Conservation (phyloP, 2,888 invertebrate species). For the Pseudococcus jackbeardsleyi region DNA sequence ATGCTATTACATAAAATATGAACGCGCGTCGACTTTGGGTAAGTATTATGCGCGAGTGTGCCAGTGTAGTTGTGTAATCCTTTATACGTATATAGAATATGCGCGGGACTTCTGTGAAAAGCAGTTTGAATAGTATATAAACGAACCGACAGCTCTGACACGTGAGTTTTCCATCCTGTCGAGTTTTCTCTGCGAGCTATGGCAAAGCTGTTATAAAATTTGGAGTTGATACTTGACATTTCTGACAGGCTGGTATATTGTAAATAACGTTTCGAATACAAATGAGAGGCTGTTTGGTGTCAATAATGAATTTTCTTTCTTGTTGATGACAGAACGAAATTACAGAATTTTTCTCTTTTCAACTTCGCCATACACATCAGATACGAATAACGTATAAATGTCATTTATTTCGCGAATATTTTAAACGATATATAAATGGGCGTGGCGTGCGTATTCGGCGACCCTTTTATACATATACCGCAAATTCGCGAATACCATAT, state of each 20-base stretch:
- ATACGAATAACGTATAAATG: conserved; percentile 39
- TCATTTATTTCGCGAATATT: conserved; percentile 46
- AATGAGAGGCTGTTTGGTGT: conserved; percentile 61
- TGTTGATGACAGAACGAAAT: conserved; percentile 62
- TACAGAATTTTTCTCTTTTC: conserved; percentile 56
- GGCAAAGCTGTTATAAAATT: conserved; percentile 60
- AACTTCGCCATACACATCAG: conserved; percentile 29
- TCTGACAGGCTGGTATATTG: conserved; percentile 62
- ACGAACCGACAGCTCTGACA: conserved; percentile 60
- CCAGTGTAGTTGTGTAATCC: conserved; percentile 32
- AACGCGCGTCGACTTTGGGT: conserved; percentile 13
- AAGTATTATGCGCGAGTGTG: background rate
- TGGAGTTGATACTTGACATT: conserved; percentile 62
- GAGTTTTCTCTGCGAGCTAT: conserved; percentile 46
- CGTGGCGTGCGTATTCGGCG: background rate
- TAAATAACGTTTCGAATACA: conserved; percentile 63
- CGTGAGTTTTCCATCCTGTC: conserved; percentile 59
- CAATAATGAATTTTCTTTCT: conserved; percentile 62
- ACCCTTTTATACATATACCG: background rate
- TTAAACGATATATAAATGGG: conserved; percentile 35
- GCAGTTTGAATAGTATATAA: conserved; percentile 57
- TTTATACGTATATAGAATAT: background rate
- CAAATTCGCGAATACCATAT: background rate
- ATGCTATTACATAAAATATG: conserved; percentile 39
- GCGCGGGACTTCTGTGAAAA: conserved; percentile 15